A percentile compares a stretch with the other conserved stretches of the same genome.
These are phyloP conservation scores for Spea bombifrons DNA, from an alignment of 2,113 vertebrate genomes.

Conservation along the genomic window DNA sequence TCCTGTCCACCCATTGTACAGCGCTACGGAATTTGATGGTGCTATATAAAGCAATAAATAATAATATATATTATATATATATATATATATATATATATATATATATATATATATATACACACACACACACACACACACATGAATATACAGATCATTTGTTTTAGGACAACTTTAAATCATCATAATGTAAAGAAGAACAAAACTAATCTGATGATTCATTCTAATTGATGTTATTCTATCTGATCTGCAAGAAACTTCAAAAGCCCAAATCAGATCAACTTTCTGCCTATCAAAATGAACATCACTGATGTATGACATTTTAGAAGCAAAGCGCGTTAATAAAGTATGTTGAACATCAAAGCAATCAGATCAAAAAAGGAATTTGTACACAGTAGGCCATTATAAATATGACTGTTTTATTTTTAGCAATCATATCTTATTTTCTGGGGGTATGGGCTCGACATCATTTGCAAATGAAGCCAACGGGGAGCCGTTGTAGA, in stretches of 20 bases:
- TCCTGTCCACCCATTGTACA: too few species aligned
- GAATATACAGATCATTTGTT: background rate
- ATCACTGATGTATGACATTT: background rate
- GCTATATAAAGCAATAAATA: too few species aligned
- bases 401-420: too few species aligned
- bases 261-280: constrained; percentile 1
- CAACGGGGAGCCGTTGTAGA: too few species aligned
- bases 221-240: constrained; percentile 11
- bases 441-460: too few species aligned
- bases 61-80: too few species aligned
- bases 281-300: constrained; percentile 14
- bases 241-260: constrained; percentile 12
- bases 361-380: background rate
- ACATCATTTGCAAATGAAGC: too few species aligned
- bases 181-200: background rate
- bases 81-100: too few species aligned
- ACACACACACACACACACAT: too few species aligned
- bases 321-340: background rate
- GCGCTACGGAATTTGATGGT: too few species aligned
- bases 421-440: too few species aligned
- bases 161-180: background rate
- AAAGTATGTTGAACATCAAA: constrained; percentile 6
- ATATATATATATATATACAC: too few species aligned
- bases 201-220: constrained; percentile 15
- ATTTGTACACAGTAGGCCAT: background rate